Percentiles rank a stretch among this genome's conserved stretches.
phyloP scores from a whole-genome alignment of 1,140 invertebrate genomes.

The Heliconius congener region DNA sequence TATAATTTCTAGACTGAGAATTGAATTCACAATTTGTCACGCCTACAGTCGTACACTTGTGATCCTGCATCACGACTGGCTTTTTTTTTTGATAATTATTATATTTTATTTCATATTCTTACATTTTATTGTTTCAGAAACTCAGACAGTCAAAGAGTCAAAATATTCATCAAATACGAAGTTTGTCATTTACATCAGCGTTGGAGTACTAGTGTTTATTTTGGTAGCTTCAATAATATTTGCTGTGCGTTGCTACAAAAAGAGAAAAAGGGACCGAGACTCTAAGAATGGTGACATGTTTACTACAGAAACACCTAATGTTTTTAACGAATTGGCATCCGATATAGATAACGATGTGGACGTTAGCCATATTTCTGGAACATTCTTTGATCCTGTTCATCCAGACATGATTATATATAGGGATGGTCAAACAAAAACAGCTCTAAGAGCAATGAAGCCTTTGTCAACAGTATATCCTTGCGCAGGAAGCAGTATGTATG shows the following conservation, averaged over 20 bases:
- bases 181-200: constrained; percentile 63
- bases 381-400: constrained; percentile 76
- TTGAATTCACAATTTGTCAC: too few relatives aligned
- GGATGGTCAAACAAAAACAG: constrained; percentile 63
- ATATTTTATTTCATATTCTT: too few relatives aligned
- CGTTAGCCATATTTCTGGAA: constrained; percentile 75
- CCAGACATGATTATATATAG: constrained; percentile 78
- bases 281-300: constrained; percentile 79
- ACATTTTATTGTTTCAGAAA: constrained; percentile 24
- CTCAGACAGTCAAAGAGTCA: constrained; percentile 46
- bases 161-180: constrained; percentile 44
- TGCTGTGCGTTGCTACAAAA: constrained; percentile 58
- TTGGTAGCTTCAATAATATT: constrained; percentile 52
- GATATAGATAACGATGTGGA: constrained; percentile 78
- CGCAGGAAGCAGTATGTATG: constrained; percentile 75
- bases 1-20: too few relatives aligned
- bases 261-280: constrained; percentile 48
- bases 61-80: too few relatives aligned
- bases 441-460: constrained; percentile 70
- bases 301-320: constrained; percentile 75
- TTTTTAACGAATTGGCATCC: constrained; percentile 75
- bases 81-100: too few relatives aligned
- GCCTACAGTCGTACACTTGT: too few relatives aligned
- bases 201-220: constrained; percentile 57
- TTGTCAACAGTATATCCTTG: constrained; percentile 73